Evolutionary conservation across 2,113 vertebrate genomes (phyloP).

Genomic region (Siniperca chuatsi): DNA sequence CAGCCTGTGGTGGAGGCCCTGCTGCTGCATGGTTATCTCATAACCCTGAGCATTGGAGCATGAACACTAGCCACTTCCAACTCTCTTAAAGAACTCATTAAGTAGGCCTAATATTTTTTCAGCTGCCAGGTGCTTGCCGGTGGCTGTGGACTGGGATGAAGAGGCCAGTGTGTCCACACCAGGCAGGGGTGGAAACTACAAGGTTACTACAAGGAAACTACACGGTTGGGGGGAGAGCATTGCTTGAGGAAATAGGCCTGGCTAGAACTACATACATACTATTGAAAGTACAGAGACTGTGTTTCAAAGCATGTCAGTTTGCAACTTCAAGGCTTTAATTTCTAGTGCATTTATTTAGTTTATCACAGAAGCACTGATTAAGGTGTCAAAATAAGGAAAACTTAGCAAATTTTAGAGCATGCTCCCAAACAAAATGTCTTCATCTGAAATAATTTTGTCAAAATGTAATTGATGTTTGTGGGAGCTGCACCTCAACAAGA

Average conservation of each 20-base stretch:
- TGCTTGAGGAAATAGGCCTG: constrained; percentile 23
- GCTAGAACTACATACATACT: not conserved
- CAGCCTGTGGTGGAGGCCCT: constrained; percentile 35
- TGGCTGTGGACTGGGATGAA: constrained; percentile 40
- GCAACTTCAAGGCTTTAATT: not conserved
- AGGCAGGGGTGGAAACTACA: constrained; percentile 48
- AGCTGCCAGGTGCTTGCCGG: constrained; percentile 67
- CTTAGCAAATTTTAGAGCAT: not conserved
- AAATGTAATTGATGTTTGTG: not conserved
- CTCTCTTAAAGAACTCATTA: constrained; percentile 77
- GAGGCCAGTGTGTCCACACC: constrained; percentile 54
- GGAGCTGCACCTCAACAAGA: not conserved
- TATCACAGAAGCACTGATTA: not conserved
- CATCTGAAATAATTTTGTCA: not conserved
- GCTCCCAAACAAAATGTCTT: not conserved
- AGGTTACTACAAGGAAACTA: constrained; percentile 53
- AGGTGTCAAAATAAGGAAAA: not conserved
- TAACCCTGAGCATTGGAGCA: constrained; percentile 57
- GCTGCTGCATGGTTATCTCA: constrained; percentile 56
- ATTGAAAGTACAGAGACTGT: not conserved
- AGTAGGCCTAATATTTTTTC: constrained; percentile 71
- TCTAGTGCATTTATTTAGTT: not conserved
- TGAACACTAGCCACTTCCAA: constrained; percentile 66
- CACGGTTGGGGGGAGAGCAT: not conserved
- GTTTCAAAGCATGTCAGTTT: not conserved